Evolutionary conservation across 2,113 vertebrate genomes (phyloP).

Genomic region (Cyprinodon brontotheroides): DNA sequence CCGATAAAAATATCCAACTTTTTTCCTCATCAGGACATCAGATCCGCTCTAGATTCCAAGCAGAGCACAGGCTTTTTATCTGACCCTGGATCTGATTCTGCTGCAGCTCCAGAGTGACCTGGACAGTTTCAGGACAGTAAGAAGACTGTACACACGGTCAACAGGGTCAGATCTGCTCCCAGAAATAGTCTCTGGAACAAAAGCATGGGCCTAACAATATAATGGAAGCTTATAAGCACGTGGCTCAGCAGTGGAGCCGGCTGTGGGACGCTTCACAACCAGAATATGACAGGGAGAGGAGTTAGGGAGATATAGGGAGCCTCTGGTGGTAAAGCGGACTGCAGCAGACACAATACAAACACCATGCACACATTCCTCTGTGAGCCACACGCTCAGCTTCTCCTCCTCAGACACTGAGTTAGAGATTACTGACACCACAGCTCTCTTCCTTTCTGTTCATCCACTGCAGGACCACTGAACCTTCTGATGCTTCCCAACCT

Average conservation of each 20-base stretch:
- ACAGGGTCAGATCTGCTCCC: constrained; percentile 49
- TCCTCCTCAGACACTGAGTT: constrained; percentile 63
- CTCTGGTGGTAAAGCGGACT: constrained; percentile 68
- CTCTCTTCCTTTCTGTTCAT: constrained; percentile 51
- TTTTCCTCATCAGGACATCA: no score
- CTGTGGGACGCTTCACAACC: constrained; percentile 67
- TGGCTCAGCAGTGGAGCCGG: constrained; percentile 64
- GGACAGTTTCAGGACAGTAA: constrained; percentile 41
- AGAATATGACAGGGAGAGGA: constrained; percentile 75
- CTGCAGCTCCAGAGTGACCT: constrained; percentile 43
- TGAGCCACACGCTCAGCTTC: constrained; percentile 55
- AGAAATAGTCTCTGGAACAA: constrained; percentile 72
- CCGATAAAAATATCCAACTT: no score
- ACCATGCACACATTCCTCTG: constrained; percentile 65
- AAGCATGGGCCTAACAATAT: constrained; percentile 68
- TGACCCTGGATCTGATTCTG: not conserved
- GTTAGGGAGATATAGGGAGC: constrained; percentile 68
- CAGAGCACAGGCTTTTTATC: no score
- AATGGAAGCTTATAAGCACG: constrained; percentile 60
- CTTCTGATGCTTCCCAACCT: constrained; percentile 17
- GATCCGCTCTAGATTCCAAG: no score
- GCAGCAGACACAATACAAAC: constrained; percentile 74
- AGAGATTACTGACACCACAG: constrained; percentile 66
- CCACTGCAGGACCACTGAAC: constrained; percentile 24
- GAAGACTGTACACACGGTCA: constrained; percentile 58